Base-by-base conservation (phyloP, 2,797 vertebrate genomes). In the Chelon auratus region DNA sequence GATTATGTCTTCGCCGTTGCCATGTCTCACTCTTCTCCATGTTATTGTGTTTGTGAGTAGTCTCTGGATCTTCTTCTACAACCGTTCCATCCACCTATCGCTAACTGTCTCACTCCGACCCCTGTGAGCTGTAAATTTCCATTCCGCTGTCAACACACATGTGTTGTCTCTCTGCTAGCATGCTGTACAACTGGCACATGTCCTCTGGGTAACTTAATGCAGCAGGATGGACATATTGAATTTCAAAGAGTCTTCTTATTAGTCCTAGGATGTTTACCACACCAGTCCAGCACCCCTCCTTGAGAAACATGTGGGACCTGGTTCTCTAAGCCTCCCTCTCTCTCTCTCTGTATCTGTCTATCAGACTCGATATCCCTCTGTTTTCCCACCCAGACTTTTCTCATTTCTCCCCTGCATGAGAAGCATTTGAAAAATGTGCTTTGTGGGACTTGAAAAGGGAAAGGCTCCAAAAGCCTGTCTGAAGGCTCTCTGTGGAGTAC, bases 381-480 rank as follows among this genome's bases (percentile, higher is more conserved):
- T 74, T 74, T 65, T 18, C 14, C 40, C 67, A 65, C 63, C 24
- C 74, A 84, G 69, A 75, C 72, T 74, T 85, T 87, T 82, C 62
- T 84, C 76, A 81, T 87, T 87, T 89, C 76, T 77, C 62, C 73
- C 81, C 62, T 68, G 54, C 43, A 36, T 75, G 73, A 72, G 59
- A 88, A 87, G 77, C 82, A 89, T 93, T 80, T 85, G 51, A 87
- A 87, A 89, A 87, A 92, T 91, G 88, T 82, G 81, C 76, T 84
- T 72, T 89, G 82, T 84, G 77, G 81, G 84, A 82, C 85, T 72
- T 76, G 54, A 80, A 64, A 75, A 70, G 42, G 83, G 84, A 80
- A 77, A 75, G 67, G 69, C 60, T 81, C 74, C 81, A 83, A 68
- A 64, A 78, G 59, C 62, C 75, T 62, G 64, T 75, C 40, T 85